These are phyloP conservation scores for Fragum whitleyi DNA, from an alignment of 2,888 invertebrate genomes.

Conservation along the genomic window DNA sequence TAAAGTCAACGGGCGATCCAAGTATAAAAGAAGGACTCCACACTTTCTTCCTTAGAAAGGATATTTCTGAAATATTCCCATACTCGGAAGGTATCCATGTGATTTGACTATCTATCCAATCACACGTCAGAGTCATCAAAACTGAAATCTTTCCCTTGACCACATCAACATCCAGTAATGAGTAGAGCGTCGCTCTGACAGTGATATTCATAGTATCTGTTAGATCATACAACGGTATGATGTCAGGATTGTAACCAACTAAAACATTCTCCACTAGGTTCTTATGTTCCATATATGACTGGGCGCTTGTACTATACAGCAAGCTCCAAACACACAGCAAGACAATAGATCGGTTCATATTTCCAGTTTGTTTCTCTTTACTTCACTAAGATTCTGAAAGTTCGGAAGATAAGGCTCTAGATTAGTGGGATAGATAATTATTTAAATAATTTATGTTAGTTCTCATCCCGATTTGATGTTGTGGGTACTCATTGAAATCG, in stretches of 20 bases:
- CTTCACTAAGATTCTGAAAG: no score
- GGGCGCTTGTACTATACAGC: background rate
- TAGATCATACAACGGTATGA: constrained; percentile 32
- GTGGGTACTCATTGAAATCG: no score
- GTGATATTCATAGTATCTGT: constrained; percentile 23
- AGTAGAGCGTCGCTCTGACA: constrained; percentile 24
- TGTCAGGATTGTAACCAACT: constrained; percentile 22
- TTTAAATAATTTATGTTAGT: no score
- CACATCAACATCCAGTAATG: constrained; percentile 28
- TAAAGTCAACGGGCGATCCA: constrained; percentile 21
- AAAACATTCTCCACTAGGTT: constrained; percentile 9
- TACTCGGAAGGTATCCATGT: constrained; percentile 26
- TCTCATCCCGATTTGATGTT: no score
- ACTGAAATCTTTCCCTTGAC: constrained; percentile 21
- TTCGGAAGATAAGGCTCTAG: no score
- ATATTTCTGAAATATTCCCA: constrained; percentile 23
- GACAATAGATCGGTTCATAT: no score
- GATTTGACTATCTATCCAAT: constrained; percentile 31
- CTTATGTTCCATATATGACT: background rate
- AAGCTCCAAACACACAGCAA: no score
- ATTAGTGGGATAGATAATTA: no score
- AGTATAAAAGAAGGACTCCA: constrained; percentile 39
- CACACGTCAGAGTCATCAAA: background rate
- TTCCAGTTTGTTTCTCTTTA: no score
- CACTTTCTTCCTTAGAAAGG: constrained; percentile 11